Conservation (phyloP, 2,888 invertebrate species). For the Laothoe populi region DNA sequence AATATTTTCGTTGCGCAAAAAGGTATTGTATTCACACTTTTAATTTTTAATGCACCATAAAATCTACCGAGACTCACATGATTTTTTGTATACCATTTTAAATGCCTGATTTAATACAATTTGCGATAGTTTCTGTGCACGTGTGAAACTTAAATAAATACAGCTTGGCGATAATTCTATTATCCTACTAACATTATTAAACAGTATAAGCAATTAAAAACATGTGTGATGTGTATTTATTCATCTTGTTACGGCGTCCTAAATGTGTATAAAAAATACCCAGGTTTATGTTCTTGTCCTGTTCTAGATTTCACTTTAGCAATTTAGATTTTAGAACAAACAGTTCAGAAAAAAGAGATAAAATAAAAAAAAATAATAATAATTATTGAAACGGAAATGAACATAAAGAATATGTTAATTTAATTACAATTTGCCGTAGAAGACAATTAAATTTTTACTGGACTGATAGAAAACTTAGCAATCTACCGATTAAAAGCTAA, state of each 20-base stretch:
- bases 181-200: constrained; percentile 25
- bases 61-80: too few species aligned
- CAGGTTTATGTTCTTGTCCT: constrained; percentile 16
- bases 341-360: not conserved
- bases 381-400: too few species aligned
- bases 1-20: not conserved
- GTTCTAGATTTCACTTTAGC: constrained; percentile 14
- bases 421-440: too few species aligned
- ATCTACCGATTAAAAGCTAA: too few species aligned
- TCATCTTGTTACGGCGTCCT: constrained; percentile 13
- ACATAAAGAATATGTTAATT: too few species aligned
- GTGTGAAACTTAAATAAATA: constrained; percentile 22
- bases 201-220: constrained; percentile 2
- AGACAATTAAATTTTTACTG: too few species aligned
- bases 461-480: too few species aligned
- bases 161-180: constrained; percentile 22
- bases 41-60: too few species aligned
- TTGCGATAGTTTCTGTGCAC: constrained; percentile 12
- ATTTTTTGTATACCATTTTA: too few species aligned
- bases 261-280: not conserved
- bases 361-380: not conserved
- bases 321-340: not conserved
- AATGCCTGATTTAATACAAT: not conserved
- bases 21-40: too few species aligned
- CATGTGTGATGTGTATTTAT: constrained; percentile 2